A percentile compares a stretch with the other conserved stretches of the same genome.
These are phyloP conservation scores for Megaceryle maxima DNA, from an alignment of 2,113 vertebrate species.

Conservation along the genomic window DNA sequence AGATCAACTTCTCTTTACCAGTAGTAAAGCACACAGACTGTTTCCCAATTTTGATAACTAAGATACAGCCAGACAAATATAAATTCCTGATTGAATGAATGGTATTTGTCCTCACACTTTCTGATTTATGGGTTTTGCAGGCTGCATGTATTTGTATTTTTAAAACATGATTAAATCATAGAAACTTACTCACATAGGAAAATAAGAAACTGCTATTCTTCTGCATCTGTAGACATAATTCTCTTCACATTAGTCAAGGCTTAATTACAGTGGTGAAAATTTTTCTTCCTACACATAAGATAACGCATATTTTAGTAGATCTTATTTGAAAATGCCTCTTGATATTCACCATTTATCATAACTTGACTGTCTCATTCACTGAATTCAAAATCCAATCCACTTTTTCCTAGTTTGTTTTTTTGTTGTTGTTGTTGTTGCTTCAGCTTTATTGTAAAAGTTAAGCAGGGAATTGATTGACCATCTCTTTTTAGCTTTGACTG, in stretches of 20 bases:
- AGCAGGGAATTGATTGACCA: background rate
- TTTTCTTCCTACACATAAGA: background rate
- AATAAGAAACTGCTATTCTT: background rate
- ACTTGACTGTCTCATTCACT: background rate
- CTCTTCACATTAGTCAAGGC: background rate
- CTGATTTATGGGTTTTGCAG: background rate
- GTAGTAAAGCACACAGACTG: background rate
- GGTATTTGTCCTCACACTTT: background rate
- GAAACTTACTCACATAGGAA: background rate
- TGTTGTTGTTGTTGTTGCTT: background rate
- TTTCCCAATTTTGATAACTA: background rate
- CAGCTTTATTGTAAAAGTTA: conserved; percentile 16
- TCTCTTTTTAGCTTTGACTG: background rate
- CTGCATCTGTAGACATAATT: background rate
- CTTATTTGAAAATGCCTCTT: background rate
- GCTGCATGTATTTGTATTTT: background rate
- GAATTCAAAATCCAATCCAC: background rate
- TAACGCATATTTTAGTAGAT: background rate
- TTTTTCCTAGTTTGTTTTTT: background rate
- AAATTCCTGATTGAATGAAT: background rate
- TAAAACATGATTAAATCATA: background rate
- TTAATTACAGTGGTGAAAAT: conserved; percentile 4
- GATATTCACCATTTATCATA: background rate
- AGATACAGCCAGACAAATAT: background rate
- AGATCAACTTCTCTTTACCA: background rate